Base-by-base conservation (phyloP, 2,888 invertebrate genomes). In the Mamestra brassicae region DNA sequence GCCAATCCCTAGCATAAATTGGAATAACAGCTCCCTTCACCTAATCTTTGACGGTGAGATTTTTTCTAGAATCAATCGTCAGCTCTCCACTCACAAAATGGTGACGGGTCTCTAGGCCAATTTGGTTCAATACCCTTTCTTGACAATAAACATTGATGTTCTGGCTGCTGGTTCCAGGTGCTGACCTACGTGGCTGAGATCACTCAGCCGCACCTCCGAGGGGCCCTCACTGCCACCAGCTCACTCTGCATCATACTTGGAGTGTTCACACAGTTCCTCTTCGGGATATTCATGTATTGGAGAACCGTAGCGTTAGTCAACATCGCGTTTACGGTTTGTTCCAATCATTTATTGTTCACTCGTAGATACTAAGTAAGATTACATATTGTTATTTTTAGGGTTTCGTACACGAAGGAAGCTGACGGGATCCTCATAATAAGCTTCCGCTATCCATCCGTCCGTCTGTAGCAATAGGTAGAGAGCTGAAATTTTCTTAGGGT, bases 101-200 rank as follows among this genome's bases (percentile, higher is more conserved):
- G 45, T 45, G 45, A 45, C 3, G 10, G 45, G 8, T 45, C 45
- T 10, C 45, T 45, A 17, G 15, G 6, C 17, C 50, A 15, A 15
- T 15, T 17, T 3, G 17, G 15, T 52, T 52, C 50, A 15, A 17
- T 17, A 4, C 17, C 11, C 11, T 47, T 47, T 47, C 47, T 47
- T 50, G 5, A 8, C 26, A n/a, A 7, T 26, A 15, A 8, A 8
- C 15, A 34, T 10, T 60, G 8, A 77, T 2, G n/a, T 54, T n/a
- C 15, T 26, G 3, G 6, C 11, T 64, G 13, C 11, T 42, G n/a
- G 15, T 81, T 80, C 45, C 80, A 98, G 98, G 98, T 98, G 50
- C 93, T 98, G 86, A 98, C 98, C 0, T 98, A 98, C 91, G 98
- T 98, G 17, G 98, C 98, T 7, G 98, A 98, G 95, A 97, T 98